phyloP scores from a whole-genome alignment of 2,113 vertebrate species.

The Rhineura floridana region DNA sequence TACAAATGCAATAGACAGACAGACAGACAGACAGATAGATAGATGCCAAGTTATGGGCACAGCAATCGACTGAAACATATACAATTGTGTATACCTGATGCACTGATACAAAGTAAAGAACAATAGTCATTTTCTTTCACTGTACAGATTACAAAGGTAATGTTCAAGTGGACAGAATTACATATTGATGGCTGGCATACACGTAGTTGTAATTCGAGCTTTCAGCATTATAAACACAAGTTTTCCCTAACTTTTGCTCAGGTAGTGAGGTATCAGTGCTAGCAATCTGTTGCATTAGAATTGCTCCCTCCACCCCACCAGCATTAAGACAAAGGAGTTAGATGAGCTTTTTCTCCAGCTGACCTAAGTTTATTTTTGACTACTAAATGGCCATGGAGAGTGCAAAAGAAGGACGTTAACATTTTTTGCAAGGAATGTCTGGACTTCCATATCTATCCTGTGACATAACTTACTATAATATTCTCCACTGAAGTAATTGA shows the following conservation, averaged over 20 bases:
- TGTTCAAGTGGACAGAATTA: neutral
- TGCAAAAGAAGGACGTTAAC: neutral
- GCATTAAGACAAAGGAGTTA: slow-evolving; percentile 26
- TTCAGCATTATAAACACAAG: slow-evolving; percentile 24
- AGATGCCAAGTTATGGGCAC: neutral
- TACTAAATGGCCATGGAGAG: neutral
- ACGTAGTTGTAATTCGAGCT: neutral
- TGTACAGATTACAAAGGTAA: neutral
- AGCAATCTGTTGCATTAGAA: neutral
- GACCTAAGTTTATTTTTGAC: neutral
- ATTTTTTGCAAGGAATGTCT: neutral
- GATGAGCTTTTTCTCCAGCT: neutral
- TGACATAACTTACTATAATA: no score
- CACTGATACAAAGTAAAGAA: neutral
- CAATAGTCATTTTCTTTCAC: neutral
- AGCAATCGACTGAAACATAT: neutral
- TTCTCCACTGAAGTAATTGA: neutral
- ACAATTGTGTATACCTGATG: neutral
- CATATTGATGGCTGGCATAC: neutral
- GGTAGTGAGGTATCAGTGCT: neutral
- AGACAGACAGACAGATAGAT: no score
- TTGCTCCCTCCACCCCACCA: neutral
- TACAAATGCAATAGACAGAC: no score
- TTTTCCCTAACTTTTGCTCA: slow-evolving; percentile 38
- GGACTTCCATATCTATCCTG: neutral